Conservation (phyloP, 2,113 vertebrate genomes). For the Ictalurus furcatus region DNA sequence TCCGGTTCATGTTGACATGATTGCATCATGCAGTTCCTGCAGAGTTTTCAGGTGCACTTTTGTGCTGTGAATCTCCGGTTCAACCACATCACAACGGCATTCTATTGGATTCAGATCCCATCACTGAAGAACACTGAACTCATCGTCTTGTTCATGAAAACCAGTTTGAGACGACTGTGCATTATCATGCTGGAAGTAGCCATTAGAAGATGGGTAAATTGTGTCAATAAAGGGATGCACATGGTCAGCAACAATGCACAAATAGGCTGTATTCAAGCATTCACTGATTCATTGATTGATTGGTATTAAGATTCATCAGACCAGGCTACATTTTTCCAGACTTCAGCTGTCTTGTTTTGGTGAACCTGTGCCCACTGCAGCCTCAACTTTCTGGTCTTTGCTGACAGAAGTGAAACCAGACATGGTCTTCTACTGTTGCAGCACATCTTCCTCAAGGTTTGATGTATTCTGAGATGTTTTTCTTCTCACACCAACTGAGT, state of each 20-base stretch:
- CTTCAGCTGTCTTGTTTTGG: too few relatives aligned
- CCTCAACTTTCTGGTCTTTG: too few relatives aligned
- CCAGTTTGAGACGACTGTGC: not conserved
- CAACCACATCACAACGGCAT: not conserved
- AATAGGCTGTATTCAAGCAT: not conserved
- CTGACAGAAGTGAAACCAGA: too few relatives aligned
- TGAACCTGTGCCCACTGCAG: too few relatives aligned
- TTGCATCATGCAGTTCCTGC: not conserved
- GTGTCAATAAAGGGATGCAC: too few relatives aligned
- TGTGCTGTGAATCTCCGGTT: not conserved
- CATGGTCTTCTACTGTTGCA: too few relatives aligned
- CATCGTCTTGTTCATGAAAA: not conserved
- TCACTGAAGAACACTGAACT: not conserved
- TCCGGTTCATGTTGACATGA: not conserved
- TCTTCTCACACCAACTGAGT: too few relatives aligned
- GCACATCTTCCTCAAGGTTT: too few relatives aligned
- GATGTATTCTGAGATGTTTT: too few relatives aligned
- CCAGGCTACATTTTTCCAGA: too few relatives aligned
- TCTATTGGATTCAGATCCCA: not conserved
- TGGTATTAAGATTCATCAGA: too few relatives aligned
- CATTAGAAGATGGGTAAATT: too few relatives aligned
- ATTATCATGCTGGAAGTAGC: not conserved
- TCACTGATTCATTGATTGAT: not conserved
- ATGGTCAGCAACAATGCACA: not conserved
- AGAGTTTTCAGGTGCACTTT: not conserved